These are phyloP conservation scores for Gnatocerus cornutus DNA, from an alignment of 2,888 invertebrate genomes.

Conservation along the genomic window DNA sequence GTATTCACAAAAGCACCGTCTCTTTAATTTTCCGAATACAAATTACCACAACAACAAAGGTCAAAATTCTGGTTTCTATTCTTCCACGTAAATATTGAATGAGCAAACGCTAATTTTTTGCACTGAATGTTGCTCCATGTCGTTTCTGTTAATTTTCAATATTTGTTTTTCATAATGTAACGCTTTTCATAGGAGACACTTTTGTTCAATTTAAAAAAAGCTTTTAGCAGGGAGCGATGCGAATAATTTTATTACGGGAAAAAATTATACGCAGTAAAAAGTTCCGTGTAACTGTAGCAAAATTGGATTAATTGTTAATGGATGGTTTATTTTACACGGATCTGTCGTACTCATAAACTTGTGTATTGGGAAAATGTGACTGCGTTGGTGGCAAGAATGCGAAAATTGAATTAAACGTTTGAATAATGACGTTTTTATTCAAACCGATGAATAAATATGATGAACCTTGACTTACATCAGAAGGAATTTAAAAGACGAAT, in stretches of 20 bases:
- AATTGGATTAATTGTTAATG: conserved; percentile 20
- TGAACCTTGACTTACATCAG: conserved; percentile 16
- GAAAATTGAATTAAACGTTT: conserved; percentile 22
- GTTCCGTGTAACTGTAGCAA: conserved; percentile 1
- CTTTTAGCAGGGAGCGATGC: conserved; percentile 2
- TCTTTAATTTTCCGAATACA: conserved; percentile 1
- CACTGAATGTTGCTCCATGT: too few species aligned
- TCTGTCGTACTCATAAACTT: not conserved
- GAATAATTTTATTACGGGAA: conserved; percentile 6
- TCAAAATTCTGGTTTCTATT: too few species aligned
- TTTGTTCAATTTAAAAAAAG: conserved; percentile 13
- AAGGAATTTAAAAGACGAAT: conserved; percentile 20
- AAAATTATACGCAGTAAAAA: conserved; percentile 11
- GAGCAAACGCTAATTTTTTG: too few species aligned
- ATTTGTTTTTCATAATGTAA: not conserved
- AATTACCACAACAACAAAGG: too few species aligned
- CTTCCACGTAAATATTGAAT: too few species aligned
- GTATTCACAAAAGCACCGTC: not conserved
- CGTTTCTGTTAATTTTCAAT: too few species aligned
- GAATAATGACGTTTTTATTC: conserved; percentile 14
- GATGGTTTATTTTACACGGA: conserved; percentile 8
- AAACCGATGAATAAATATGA: conserved; percentile 26
- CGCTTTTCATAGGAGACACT: not conserved
- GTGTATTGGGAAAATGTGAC: not conserved
- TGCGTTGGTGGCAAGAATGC: not conserved